Conservation (phyloP, 2,797 vertebrate species). For the Luscinia luscinia region DNA sequence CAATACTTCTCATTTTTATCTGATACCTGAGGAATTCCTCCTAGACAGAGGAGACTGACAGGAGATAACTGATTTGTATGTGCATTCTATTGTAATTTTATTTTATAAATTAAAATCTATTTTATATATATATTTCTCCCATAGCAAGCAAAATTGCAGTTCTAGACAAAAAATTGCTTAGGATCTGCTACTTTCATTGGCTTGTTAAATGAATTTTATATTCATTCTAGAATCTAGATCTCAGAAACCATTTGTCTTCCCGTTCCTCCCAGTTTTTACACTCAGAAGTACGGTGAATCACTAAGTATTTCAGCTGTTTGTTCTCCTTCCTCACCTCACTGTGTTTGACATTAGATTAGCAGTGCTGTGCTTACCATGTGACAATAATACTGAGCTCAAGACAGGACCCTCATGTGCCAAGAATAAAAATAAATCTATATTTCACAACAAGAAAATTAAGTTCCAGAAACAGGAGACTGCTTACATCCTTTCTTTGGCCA, state of each 20-base stretch:
- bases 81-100: neutral
- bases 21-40: neutral
- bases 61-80: neutral
- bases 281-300: neutral
- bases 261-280: neutral
- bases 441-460: neutral
- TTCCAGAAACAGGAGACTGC: neutral
- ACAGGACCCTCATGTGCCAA: neutral
- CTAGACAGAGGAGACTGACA: neutral
- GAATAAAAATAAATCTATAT: neutral
- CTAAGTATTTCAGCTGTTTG: neutral
- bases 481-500: neutral
- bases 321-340: neutral
- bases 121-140: neutral
- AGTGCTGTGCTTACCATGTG: neutral
- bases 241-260: slow-evolving; percentile 17
- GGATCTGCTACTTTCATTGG: neutral
- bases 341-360: neutral
- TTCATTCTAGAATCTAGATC: neutral
- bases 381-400: neutral
- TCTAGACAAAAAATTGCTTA: neutral
- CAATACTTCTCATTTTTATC: neutral
- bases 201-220: neutral
- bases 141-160: neutral
- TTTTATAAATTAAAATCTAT: neutral